phyloP scores from a whole-genome alignment of 2,888 invertebrate genomes.

The Dicycla oo region DNA sequence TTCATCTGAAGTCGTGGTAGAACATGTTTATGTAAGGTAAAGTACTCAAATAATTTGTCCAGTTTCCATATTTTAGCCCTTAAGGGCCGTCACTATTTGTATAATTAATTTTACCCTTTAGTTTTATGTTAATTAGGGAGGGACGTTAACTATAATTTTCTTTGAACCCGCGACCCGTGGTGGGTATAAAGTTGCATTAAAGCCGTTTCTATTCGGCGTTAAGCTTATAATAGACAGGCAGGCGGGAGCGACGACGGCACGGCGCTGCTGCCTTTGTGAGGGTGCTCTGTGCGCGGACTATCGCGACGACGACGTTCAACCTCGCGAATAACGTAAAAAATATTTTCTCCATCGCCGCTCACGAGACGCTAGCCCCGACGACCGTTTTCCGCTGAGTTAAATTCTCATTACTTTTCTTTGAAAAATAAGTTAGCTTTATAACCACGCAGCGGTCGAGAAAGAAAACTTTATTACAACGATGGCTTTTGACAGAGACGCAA shows the following conservation, averaged over 20 bases:
- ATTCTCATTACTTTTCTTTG: conserved; percentile 89
- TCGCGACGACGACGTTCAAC: conserved; percentile 71
- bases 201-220: conserved; percentile 79
- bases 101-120: conserved; percentile 68
- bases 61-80: conserved; percentile 28
- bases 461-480: conserved; percentile 87
- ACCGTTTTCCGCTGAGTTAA: conserved; percentile 88
- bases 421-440: conserved; percentile 87
- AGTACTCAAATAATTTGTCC: conserved; percentile 25
- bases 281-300: conserved; percentile 75
- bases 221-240: conserved; percentile 80
- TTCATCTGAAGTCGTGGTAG: conserved; percentile 40
- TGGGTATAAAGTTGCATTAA: conserved; percentile 80
- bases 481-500: conserved; percentile 81
- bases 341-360: conserved; percentile 81
- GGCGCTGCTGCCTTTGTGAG: conserved; percentile 76
- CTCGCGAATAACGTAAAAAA: conserved; percentile 83
- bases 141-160: conserved; percentile 76
- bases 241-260: conserved; percentile 69
- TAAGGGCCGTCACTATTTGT: conserved; percentile 28
- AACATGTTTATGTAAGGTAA: conserved; percentile 12
- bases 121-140: conserved; percentile 78
- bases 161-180: conserved; percentile 73
- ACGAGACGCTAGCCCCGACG: conserved; percentile 75
- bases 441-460: conserved; percentile 80